phyloP scores from a whole-genome alignment of 2,797 vertebrate genomes.

The Lacerta bilineata region DNA sequence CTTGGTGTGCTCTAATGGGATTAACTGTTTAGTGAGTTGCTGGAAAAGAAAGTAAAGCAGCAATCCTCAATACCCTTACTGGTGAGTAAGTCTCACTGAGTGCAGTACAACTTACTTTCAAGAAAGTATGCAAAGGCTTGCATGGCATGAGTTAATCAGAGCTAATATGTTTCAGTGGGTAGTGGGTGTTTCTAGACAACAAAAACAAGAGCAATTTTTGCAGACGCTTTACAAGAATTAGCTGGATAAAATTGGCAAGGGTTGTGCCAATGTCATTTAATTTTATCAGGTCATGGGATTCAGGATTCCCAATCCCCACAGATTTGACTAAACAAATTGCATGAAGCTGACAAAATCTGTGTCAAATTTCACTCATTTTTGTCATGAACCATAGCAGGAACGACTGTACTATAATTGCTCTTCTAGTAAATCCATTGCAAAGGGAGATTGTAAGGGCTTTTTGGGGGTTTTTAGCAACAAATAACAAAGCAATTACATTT shows the following conservation, averaged over 20 bases:
- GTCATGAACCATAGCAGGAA: background rate
- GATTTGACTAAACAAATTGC: background rate
- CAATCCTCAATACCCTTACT: background rate
- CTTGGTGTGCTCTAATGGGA: background rate
- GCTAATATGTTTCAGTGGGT: slow-evolving; percentile 20
- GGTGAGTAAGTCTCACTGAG: background rate
- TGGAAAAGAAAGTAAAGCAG: background rate
- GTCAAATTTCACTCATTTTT: background rate
- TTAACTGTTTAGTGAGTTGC: background rate
- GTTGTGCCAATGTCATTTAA: background rate
- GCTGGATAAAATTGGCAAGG: background rate
- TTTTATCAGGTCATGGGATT: background rate
- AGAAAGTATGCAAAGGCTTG: background rate
- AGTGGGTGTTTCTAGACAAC: background rate
- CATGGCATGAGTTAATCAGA: slow-evolving; percentile 12
- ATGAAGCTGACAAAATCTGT: background rate
- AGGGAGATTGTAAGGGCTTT: background rate
- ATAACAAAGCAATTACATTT: too few species aligned
- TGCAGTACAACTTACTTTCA: background rate
- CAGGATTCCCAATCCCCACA: background rate
- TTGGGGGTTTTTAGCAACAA: too few species aligned
- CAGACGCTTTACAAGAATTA: background rate
- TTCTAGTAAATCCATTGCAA: background rate
- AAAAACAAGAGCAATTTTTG: background rate
- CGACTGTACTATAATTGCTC: background rate